A percentile compares a stretch with the other conserved stretches of the same genome.
Conservation (phyloP, 1,140 invertebrate species). For the Pseudomyrmex flavicornis region DNA sequence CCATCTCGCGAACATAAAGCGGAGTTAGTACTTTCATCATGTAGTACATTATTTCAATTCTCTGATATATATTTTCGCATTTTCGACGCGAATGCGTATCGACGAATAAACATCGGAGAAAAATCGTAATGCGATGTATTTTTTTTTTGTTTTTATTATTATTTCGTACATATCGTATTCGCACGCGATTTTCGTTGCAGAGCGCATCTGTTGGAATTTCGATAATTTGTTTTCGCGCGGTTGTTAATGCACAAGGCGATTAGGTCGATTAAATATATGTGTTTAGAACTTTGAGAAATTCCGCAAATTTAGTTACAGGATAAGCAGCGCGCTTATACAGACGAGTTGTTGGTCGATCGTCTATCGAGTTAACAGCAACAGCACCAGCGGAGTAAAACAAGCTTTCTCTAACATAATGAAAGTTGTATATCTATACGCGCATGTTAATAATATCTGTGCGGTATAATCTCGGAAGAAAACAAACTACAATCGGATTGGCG, state of each 20-base stretch:
- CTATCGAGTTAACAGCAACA: constrained; percentile 39
- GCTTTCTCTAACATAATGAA: constrained; percentile 21
- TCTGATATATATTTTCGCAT: background rate
- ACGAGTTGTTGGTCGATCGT: constrained; percentile 40
- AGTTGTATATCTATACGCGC: background rate
- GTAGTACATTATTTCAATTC: constrained; percentile 16
- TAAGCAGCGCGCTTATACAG: constrained; percentile 38
- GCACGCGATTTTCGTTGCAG: background rate
- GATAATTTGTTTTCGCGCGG: constrained; percentile 17
- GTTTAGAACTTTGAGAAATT: constrained; percentile 57
- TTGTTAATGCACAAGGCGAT: constrained; percentile 4
- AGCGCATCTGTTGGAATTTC: constrained; percentile 13
- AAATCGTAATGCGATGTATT: background rate
- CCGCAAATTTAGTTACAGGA: constrained; percentile 55
- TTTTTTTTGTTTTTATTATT: background rate
- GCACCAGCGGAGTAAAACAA: constrained; percentile 36
- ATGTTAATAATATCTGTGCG: background rate
- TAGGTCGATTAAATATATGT: constrained; percentile 37
- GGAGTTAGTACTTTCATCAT: constrained; percentile 9
- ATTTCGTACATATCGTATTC: too few species aligned
- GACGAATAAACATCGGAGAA: background rate
- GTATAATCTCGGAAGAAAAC: constrained; percentile 26
- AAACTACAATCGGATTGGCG: background rate
- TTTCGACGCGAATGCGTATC: constrained; percentile 6
- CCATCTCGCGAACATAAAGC: constrained; percentile 34